Evolutionary conservation across 2,888 invertebrate species (phyloP).

Genomic region (Creontiades dilutus): DNA sequence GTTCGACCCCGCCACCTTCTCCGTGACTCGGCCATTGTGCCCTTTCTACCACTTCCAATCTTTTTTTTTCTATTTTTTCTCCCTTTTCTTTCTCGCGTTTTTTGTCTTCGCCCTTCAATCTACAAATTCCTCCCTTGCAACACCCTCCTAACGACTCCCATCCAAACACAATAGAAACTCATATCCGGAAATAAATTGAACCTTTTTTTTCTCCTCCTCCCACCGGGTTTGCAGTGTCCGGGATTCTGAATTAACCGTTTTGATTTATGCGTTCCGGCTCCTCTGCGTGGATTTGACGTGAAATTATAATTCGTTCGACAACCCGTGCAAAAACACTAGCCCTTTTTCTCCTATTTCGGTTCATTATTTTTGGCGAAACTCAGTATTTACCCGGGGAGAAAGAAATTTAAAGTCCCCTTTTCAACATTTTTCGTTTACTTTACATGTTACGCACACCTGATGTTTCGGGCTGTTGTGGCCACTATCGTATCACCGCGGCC

Average conservation of each 20-base stretch:
- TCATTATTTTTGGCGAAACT: too few species aligned
- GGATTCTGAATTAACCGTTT: constrained; percentile 9
- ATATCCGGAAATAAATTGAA: constrained; percentile 49
- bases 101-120: constrained; percentile 50
- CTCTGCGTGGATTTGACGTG: too few species aligned
- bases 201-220: neutral
- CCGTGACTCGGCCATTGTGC: constrained; percentile 27
- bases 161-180: constrained; percentile 51
- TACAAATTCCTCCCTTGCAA: constrained; percentile 47
- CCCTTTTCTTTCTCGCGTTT: too few species aligned
- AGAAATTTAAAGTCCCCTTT: too few species aligned
- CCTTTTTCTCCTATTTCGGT: too few species aligned
- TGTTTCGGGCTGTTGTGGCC: too few species aligned
- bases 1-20: neutral
- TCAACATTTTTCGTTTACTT: too few species aligned
- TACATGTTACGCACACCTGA: too few species aligned
- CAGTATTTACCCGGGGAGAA: too few species aligned
- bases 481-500: too few species aligned
- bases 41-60: constrained; percentile 62
- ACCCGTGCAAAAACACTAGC: too few species aligned
- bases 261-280: constrained; percentile 12
- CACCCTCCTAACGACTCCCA: constrained; percentile 43
- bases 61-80: constrained; percentile 40
- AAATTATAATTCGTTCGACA: too few species aligned
- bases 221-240: neutral